Conservation (phyloP, 2,113 vertebrate genomes). For the Pseudorectes ferrugineus region DNA sequence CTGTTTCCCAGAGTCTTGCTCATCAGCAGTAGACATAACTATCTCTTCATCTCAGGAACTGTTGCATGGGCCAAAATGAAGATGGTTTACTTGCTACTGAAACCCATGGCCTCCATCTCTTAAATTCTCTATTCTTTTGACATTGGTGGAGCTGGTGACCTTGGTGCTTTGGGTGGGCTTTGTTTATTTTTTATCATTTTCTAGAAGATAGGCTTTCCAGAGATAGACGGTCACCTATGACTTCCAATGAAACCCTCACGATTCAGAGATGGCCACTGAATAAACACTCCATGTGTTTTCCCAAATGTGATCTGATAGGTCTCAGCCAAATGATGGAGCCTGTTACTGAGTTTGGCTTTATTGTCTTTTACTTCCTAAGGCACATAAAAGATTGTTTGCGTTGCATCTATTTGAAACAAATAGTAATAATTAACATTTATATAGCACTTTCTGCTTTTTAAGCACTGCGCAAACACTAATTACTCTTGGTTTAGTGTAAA, state of each 20-base stretch:
- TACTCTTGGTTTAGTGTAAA: conserved; percentile 21
- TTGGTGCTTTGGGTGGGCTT: background rate
- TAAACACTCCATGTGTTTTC: background rate
- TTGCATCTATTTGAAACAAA: conserved; percentile 10
- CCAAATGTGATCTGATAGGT: background rate
- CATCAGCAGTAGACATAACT: background rate
- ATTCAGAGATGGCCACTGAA: background rate
- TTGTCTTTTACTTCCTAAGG: background rate
- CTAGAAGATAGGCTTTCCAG: background rate
- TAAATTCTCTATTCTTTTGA: background rate
- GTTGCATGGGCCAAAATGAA: background rate
- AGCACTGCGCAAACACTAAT: conserved; percentile 40
- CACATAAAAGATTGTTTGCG: background rate
- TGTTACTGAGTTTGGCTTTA: background rate
- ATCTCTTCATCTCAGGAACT: background rate
- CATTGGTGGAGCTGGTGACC: background rate
- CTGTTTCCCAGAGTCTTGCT: background rate
- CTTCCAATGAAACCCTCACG: background rate
- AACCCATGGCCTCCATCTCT: background rate
- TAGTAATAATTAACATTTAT: conserved; percentile 27
- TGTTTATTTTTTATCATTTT: background rate
- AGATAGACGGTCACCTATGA: background rate
- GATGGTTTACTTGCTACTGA: background rate
- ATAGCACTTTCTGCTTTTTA: conserved; percentile 6
- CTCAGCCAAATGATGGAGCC: background rate